Evolutionary conservation across 2,797 vertebrate genomes (phyloP).

Genomic region (Sebastiscus tertius): DNA sequence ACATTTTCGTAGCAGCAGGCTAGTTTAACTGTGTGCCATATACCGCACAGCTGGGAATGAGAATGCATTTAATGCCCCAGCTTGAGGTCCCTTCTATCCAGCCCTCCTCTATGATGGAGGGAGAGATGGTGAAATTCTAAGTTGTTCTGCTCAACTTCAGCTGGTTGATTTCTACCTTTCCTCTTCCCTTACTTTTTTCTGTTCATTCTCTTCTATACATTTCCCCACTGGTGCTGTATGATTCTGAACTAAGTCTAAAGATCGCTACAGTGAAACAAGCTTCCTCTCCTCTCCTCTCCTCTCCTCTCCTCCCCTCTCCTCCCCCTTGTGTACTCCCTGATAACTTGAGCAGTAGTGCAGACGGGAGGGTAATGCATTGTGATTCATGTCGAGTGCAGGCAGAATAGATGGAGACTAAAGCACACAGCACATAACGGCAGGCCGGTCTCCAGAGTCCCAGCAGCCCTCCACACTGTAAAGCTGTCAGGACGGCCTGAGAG

Average conservation of each 20-base stretch:
- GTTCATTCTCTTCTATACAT: constrained; percentile 7
- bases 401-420: constrained; percentile 53
- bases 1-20: constrained; percentile 46
- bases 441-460: constrained; percentile 48
- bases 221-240: neutral
- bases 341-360: constrained; percentile 69
- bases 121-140: constrained; percentile 31
- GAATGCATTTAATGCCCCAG: constrained; percentile 69
- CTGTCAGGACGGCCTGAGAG: constrained; percentile 60
- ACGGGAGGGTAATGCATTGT: constrained; percentile 70
- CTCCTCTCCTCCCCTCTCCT: neutral
- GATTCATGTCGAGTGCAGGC: constrained; percentile 72
- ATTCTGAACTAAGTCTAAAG: constrained; percentile 23
- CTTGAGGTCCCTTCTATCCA: constrained; percentile 53
- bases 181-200: neutral
- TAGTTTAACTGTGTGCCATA: constrained; percentile 50
- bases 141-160: neutral
- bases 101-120: constrained; percentile 21
- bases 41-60: constrained; percentile 68
- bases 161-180: constrained; percentile 7
- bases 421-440: constrained; percentile 48
- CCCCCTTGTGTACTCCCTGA: constrained; percentile 31
- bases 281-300: neutral
- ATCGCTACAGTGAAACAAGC: constrained; percentile 22
- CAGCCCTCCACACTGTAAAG: constrained; percentile 63